Evolutionary conservation across 2,113 vertebrate species (phyloP).

Genomic region (Meriones unguiculatus): DNA sequence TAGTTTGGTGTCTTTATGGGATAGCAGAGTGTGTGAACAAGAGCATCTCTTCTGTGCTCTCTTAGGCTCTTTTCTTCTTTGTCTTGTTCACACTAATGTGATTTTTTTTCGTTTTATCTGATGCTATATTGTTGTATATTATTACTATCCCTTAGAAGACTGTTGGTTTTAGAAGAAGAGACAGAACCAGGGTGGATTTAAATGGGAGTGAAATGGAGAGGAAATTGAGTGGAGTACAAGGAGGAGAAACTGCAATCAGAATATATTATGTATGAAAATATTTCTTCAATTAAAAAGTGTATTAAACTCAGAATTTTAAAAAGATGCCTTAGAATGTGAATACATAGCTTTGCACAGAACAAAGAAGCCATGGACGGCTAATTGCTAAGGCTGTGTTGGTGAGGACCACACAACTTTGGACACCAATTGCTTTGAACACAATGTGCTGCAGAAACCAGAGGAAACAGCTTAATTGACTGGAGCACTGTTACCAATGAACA

Average conservation of each 20-base stretch:
- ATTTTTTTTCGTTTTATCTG: background rate
- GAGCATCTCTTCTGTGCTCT: background rate
- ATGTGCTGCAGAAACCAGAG: background rate
- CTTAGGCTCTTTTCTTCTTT: background rate
- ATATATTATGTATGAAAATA: background rate
- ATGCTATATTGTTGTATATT: background rate
- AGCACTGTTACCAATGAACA: constrained; percentile 36
- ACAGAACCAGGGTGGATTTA: background rate
- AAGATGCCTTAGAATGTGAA: background rate
- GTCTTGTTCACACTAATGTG: background rate
- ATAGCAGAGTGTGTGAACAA: background rate
- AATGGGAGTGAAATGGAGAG: background rate
- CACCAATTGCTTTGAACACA: constrained; percentile 3
- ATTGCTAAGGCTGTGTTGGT: background rate
- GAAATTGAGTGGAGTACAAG: background rate
- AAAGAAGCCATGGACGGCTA: background rate
- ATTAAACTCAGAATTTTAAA: background rate
- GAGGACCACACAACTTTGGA: background rate
- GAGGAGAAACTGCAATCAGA: background rate
- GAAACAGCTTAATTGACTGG: background rate
- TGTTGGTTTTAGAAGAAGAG: background rate
- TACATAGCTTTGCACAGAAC: background rate
- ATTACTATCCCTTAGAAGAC: background rate
- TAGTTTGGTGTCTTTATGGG: background rate
- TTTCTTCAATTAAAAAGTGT: background rate